phyloP scores from a whole-genome alignment of 2,888 invertebrate genomes.

The Chorisops tibialis region DNA sequence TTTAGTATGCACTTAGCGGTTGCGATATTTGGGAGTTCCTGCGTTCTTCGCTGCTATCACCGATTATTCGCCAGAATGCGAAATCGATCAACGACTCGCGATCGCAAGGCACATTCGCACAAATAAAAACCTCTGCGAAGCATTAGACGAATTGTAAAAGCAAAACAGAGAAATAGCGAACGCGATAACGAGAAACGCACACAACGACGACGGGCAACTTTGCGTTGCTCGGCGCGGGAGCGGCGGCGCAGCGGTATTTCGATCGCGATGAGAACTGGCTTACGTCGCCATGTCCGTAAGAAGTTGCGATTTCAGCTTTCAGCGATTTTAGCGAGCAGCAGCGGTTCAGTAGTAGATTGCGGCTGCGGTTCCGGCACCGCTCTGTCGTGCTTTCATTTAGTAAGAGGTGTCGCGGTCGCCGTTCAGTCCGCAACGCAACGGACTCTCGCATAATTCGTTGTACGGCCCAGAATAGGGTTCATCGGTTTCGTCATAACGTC shows the following conservation, averaged over 20 bases:
- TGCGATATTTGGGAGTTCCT: too few species aligned
- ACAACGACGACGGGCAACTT: not conserved
- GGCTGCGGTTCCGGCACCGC: not conserved
- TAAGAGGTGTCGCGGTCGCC: not conserved
- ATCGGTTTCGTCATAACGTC: too few species aligned
- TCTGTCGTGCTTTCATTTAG: slow-evolving; percentile 7
- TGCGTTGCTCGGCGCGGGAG: not conserved
- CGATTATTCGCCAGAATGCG: too few species aligned
- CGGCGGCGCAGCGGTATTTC: not conserved
- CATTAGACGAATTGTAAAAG: slow-evolving; percentile 8
- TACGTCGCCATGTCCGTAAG: slow-evolving; percentile 10
- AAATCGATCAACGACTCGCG: too few species aligned
- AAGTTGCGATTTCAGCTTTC: slow-evolving; percentile 14
- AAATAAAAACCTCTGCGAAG: slow-evolving; percentile 6
- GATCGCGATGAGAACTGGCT: slow-evolving; percentile 13
- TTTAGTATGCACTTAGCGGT: too few species aligned
- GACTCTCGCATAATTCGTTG: too few species aligned
- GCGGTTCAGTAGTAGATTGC: not conserved
- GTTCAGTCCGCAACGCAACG: not conserved
- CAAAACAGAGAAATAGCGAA: slow-evolving; percentile 11
- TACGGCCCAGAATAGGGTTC: too few species aligned
- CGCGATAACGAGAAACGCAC: not conserved
- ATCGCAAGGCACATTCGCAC: too few species aligned
- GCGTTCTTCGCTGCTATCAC: too few species aligned
- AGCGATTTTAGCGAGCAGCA: slow-evolving; percentile 3